phyloP scores from a whole-genome alignment of 1,140 invertebrate genomes.

The Hermetia illucens region DNA sequence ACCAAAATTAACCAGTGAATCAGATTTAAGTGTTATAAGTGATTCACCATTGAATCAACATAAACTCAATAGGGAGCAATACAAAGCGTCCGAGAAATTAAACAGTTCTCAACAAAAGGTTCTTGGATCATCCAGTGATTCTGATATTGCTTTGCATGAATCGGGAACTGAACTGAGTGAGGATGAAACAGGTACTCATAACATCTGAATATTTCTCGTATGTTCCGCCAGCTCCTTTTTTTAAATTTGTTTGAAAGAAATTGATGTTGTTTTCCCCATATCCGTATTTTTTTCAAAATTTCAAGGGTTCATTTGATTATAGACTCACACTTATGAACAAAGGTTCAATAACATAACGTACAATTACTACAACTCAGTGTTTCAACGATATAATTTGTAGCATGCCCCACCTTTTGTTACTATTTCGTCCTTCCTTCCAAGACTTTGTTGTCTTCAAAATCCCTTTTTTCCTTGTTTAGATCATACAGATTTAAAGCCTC shows the following conservation, averaged over 20 bases:
- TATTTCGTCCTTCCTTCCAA: no score
- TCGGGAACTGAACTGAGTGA: conserved; percentile 30
- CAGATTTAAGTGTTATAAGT: conserved; percentile 20
- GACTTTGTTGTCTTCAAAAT: no score
- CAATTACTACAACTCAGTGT: no score
- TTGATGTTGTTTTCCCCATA: background rate
- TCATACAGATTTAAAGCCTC: no score
- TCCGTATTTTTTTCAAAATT: background rate
- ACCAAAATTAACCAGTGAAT: conserved; percentile 21
- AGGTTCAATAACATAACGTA: background rate
- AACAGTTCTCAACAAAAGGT: no score
- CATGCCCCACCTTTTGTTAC: no score
- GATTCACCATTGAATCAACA: conserved; percentile 23
- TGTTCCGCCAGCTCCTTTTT: conserved; percentile 1
- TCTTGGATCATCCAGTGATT: conserved; percentile 45
- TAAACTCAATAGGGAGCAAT: conserved; percentile 17
- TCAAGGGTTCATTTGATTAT: background rate
- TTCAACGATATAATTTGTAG: no score
- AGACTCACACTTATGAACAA: background rate
- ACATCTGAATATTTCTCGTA: background rate
- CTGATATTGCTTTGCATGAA: conserved; percentile 47
- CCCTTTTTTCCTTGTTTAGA: no score
- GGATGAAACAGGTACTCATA: conserved; percentile 12
- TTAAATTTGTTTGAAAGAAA: background rate
- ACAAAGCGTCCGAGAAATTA: background rate